Conservation (phyloP, 2,888 invertebrate genomes). For the Dione vanillae region DNA sequence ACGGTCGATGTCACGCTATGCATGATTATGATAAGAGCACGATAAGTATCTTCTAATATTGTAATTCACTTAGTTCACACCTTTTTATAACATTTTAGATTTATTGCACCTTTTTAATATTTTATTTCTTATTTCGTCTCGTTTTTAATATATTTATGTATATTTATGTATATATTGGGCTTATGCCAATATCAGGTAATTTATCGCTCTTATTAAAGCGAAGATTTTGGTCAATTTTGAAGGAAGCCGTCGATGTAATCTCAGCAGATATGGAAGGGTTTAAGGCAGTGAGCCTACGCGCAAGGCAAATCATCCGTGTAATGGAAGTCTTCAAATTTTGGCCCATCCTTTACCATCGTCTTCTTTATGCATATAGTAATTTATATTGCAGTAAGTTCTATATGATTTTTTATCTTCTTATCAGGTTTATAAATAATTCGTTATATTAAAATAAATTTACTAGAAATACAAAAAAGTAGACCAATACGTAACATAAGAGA, state of each 20-base stretch:
- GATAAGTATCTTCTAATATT: constrained; percentile 63
- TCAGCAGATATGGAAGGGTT: constrained; percentile 65
- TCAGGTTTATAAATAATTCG: constrained; percentile 15
- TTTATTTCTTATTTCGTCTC: constrained; percentile 47
- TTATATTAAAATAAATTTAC: background rate
- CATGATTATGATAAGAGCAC: constrained; percentile 82
- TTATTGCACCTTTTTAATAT: constrained; percentile 66
- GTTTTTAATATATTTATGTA: constrained; percentile 25
- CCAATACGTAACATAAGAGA: constrained; percentile 46
- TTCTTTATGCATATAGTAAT: constrained; percentile 59
- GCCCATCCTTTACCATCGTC: constrained; percentile 53
- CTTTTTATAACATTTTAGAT: constrained; percentile 68
- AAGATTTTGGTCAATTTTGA: constrained; percentile 58
- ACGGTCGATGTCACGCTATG: constrained; percentile 80
- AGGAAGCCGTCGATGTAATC: constrained; percentile 64
- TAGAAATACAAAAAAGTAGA: constrained; percentile 6
- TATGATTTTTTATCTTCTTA: constrained; percentile 44
- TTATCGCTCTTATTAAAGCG: constrained; percentile 47
- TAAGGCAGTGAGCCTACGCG: constrained; percentile 68
- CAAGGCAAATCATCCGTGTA: constrained; percentile 75
- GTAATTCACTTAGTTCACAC: constrained; percentile 63
- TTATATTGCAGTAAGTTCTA: constrained; percentile 49
- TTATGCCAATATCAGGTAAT: constrained; percentile 30
- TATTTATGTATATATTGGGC: no score
- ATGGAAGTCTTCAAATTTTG: constrained; percentile 72